phyloP scores from a whole-genome alignment of 2,888 invertebrate species.

The Cistogaster globosa region DNA sequence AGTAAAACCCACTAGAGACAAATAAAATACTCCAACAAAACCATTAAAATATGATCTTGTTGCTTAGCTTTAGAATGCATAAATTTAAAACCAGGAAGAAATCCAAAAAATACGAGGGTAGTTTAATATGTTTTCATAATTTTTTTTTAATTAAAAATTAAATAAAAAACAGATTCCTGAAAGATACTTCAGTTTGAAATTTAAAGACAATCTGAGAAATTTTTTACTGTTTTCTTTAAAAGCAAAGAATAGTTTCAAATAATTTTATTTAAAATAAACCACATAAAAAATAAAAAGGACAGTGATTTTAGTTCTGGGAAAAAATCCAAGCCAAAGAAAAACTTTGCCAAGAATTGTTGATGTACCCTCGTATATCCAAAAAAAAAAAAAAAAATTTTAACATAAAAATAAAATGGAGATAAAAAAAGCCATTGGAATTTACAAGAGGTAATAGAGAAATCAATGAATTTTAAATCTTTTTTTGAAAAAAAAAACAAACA shows the following conservation, averaged over 20 bases:
- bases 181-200: too few species aligned
- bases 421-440: constrained; percentile 18
- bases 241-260: too few species aligned
- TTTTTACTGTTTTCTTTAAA: too few species aligned
- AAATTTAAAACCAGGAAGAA: constrained; percentile 44
- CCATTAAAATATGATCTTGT: constrained; percentile 21
- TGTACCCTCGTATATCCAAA: not conserved
- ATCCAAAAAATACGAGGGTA: constrained; percentile 7
- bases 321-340: too few species aligned
- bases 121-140: too few species aligned
- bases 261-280: too few species aligned
- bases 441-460: constrained; percentile 36
- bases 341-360: too few species aligned
- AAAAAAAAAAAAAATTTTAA: not conserved
- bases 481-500: not conserved
- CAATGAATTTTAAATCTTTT: constrained; percentile 48
- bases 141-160: too few species aligned
- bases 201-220: too few species aligned
- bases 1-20: constrained; percentile 46
- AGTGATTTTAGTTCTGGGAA: too few species aligned
- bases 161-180: too few species aligned
- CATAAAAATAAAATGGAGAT: not conserved
- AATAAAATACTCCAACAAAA: constrained; percentile 31
- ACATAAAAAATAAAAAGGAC: too few species aligned
- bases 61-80: constrained; percentile 40